Conservation (phyloP, 2,888 invertebrate genomes). For the Byasa hedistus region DNA sequence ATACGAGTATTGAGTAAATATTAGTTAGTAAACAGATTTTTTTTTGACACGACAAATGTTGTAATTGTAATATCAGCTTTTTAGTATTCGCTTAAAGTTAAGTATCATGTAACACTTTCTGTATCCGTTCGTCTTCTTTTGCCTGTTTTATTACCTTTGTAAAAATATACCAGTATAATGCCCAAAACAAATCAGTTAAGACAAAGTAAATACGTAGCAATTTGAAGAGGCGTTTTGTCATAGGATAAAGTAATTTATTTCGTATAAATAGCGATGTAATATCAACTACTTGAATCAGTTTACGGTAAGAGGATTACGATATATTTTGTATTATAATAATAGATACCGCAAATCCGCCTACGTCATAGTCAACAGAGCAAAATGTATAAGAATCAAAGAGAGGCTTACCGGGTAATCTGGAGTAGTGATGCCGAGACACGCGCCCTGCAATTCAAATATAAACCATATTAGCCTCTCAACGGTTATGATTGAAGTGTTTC, state of each 20-base stretch:
- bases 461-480: constrained; percentile 70
- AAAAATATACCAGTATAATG: too few relatives aligned
- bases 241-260: not conserved
- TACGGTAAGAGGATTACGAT: constrained; percentile 20
- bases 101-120: too few relatives aligned
- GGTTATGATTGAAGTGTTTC: constrained; percentile 49
- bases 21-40: too few relatives aligned
- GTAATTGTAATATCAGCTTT: too few relatives aligned
- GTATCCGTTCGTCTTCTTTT: too few relatives aligned
- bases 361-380: constrained; percentile 47
- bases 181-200: not conserved
- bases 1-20: too few relatives aligned
- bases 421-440: constrained; percentile 64
- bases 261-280: not conserved
- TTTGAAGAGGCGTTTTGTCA: not conserved
- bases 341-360: constrained; percentile 25
- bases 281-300: constrained; percentile 6
- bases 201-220: not conserved
- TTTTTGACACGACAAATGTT: too few relatives aligned
- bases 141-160: too few relatives aligned
- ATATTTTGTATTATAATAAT: constrained; percentile 24
- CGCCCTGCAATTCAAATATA: constrained; percentile 58
- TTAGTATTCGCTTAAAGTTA: too few relatives aligned
- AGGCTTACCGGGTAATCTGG: constrained; percentile 69
- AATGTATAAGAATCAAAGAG: constrained; percentile 67